Conservation (phyloP, 2,797 vertebrate species). For the Hydrolagus colliei region DNA sequence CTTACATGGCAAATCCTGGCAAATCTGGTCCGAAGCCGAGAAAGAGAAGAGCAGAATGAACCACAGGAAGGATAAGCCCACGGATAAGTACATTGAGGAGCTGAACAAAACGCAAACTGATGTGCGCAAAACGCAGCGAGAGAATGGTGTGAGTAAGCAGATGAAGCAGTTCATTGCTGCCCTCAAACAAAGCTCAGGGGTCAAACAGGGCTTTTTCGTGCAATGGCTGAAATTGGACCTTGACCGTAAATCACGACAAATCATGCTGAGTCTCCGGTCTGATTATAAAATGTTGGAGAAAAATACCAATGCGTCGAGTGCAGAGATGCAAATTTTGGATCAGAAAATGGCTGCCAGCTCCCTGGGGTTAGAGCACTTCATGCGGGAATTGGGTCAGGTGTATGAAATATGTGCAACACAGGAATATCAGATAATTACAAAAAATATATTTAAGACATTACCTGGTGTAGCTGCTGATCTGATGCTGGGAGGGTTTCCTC, state of each 20-base stretch:
- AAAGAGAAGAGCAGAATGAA: conserved; percentile 40
- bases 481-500: too few species aligned
- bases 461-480: conserved; percentile 39
- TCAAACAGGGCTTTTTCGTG: conserved; percentile 61
- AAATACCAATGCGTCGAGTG: conserved; percentile 36
- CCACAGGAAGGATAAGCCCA: conserved; percentile 35
- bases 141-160: conserved; percentile 51
- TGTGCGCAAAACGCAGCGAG: conserved; percentile 46
- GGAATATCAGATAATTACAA: not conserved
- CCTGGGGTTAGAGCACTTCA: conserved; percentile 67
- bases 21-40: conserved; percentile 49
- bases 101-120: conserved; percentile 48
- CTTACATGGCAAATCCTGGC: conserved; percentile 60
- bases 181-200: conserved; percentile 45
- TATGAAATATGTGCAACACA: conserved; percentile 49
- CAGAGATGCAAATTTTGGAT: conserved; percentile 47
- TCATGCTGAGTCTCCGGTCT: conserved; percentile 40
- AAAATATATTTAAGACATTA: conserved; percentile 34
- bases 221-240: conserved; percentile 56
- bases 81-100: conserved; percentile 42
- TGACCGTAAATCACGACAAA: conserved; percentile 44
- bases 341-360: conserved; percentile 48
- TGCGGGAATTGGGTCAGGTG: conserved; percentile 68
- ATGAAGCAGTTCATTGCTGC: conserved; percentile 43
- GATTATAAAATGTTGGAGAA: conserved; percentile 49